Conservation (phyloP, 2,888 invertebrate species). For the Ephialtes manifestator region DNA sequence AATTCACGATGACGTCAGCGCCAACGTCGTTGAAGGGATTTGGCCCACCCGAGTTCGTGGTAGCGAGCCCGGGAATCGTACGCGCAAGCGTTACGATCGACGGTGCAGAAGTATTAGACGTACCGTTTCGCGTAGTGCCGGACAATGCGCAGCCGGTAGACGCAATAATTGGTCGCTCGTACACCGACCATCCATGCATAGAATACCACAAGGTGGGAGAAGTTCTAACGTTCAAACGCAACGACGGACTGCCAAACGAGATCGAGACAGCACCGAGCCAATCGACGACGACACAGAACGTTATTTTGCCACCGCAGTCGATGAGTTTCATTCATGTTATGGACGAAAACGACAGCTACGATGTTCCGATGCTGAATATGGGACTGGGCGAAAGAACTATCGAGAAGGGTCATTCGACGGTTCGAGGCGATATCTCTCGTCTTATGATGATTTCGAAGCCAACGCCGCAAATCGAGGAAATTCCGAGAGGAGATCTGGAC, state of each 20-base stretch:
- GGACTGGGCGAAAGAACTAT: no score
- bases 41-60: slow-evolving; percentile 9
- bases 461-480: background rate
- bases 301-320: slow-evolving; percentile 7
- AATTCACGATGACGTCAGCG: background rate
- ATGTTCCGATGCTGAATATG: background rate
- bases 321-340: slow-evolving; percentile 1
- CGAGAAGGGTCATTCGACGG: no score
- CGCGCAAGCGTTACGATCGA: background rate
- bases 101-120: background rate
- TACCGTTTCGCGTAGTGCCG: background rate
- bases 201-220: slow-evolving; percentile 12
- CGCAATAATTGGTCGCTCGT: slow-evolving; percentile 30
- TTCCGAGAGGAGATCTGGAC: background rate
- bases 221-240: background rate
- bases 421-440: no score
- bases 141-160: slow-evolving; percentile 30
- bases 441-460: background rate
- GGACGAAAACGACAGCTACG: background rate
- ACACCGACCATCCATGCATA: slow-evolving; percentile 10
- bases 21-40: background rate
- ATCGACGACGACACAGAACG: background rate
- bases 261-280: background rate
- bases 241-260: background rate
- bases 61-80: background rate